These are phyloP conservation scores for Leptobrachium ailaonicum DNA, from an alignment of 2,113 vertebrate species.

Conservation along the genomic window DNA sequence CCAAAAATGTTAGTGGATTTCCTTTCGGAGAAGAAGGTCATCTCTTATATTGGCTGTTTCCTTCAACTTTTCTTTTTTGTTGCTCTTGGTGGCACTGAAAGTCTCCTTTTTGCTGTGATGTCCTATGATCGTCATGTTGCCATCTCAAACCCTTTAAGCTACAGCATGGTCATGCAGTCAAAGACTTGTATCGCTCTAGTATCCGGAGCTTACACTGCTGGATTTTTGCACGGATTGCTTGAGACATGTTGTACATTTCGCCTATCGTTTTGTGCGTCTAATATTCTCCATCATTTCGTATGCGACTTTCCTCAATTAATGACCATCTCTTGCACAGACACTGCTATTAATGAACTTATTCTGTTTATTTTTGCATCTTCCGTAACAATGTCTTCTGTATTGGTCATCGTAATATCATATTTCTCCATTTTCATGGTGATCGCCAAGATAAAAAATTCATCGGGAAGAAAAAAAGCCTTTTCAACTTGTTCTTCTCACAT, in stretches of 20 bases:
- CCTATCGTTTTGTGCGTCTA: slow-evolving; percentile 14
- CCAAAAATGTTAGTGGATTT: slow-evolving; percentile 24
- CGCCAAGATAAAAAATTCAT: too few species aligned
- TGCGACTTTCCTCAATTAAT: slow-evolving; percentile 53
- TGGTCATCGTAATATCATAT: too few species aligned
- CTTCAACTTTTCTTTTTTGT: slow-evolving; percentile 4
- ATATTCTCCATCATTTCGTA: slow-evolving; percentile 55
- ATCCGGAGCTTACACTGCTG: background rate
- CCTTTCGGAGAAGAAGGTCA: background rate
- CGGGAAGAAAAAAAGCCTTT: too few species aligned
- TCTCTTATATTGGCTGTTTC: background rate
- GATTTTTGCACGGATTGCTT: background rate
- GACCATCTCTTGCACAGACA: slow-evolving; percentile 51
- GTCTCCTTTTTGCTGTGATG: slow-evolving; percentile 6
- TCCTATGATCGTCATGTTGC: slow-evolving; percentile 4
- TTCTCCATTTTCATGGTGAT: too few species aligned
- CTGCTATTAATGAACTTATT: too few species aligned
- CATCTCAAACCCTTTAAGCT: background rate
- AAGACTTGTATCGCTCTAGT: background rate
- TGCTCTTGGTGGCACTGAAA: background rate
- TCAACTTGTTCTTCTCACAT: too few species aligned
- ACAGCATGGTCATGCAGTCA: background rate
- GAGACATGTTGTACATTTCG: background rate
- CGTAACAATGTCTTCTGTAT: too few species aligned
- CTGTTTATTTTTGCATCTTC: too few species aligned